These are phyloP conservation scores for Hemibagrus wyckioides DNA, from an alignment of 2,113 vertebrate species.

Conservation along the genomic window DNA sequence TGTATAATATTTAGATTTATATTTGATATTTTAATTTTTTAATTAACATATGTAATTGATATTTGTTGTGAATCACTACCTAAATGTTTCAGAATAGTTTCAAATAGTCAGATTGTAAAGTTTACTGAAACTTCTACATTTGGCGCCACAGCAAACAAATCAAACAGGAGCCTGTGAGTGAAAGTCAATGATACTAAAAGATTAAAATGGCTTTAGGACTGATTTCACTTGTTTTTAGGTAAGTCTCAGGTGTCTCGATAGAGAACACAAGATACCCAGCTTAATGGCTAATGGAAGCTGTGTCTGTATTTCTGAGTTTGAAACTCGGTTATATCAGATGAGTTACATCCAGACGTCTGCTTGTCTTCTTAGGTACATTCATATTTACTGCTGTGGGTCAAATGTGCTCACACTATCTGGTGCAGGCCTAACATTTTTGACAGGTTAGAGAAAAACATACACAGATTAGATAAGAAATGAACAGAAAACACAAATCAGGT, in stretches of 20 bases:
- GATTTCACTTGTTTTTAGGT: neutral
- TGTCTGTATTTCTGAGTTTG: neutral
- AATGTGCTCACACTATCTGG: neutral
- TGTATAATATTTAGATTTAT: neutral
- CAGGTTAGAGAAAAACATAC: neutral
- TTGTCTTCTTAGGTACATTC: neutral
- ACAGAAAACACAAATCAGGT: neutral
- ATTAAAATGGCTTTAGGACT: neutral
- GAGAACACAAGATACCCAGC: neutral
- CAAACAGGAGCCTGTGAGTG: neutral
- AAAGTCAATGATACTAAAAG: neutral
- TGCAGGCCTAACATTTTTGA: neutral
- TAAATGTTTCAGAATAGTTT: neutral
- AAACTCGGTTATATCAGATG: neutral
- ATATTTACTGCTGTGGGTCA: neutral
- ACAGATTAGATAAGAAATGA: neutral
- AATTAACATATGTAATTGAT: neutral
- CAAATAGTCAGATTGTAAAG: neutral
- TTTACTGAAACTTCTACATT: neutral
- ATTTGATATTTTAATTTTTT: neutral
- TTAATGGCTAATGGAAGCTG: neutral
- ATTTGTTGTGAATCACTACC: neutral
- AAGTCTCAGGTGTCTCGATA: neutral
- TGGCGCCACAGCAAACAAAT: neutral
- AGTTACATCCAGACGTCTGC: neutral